Evolutionary conservation across 1,140 invertebrate genomes (phyloP).

Genomic region (Heliconius eleuchia): DNA sequence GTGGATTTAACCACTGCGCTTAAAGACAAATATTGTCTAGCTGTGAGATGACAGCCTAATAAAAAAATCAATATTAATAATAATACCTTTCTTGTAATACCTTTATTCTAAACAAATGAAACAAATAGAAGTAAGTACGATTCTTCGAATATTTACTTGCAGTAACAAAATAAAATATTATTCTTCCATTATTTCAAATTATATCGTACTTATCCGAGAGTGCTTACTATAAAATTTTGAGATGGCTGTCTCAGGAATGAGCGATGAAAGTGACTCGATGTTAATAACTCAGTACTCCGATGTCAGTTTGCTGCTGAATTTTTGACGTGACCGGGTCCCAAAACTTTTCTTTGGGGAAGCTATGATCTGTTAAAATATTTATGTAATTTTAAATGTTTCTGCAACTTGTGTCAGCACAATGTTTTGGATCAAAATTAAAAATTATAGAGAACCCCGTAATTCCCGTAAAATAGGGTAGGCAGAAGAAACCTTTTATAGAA

Average conservation of each 20-base stretch:
- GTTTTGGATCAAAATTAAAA: background rate
- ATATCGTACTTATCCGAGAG: background rate
- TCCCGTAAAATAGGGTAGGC: too few species aligned
- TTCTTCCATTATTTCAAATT: background rate
- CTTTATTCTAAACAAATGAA: too few species aligned
- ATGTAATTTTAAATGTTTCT: conserved; percentile 27
- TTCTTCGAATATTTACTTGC: background rate
- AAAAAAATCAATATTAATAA: too few species aligned
- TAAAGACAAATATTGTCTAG: too few species aligned
- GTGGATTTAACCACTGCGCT: too few species aligned
- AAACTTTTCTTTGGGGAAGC: conserved; percentile 56
- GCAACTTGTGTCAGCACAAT: background rate
- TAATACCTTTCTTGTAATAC: too few species aligned
- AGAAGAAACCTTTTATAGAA: too few species aligned
- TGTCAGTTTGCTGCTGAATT: conserved; percentile 62
- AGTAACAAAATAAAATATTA: background rate
- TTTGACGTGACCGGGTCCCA: conserved; percentile 53
- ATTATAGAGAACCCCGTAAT: background rate
- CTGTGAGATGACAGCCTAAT: too few species aligned
- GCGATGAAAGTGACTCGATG: conserved; percentile 53
- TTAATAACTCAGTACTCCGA: conserved; percentile 57
- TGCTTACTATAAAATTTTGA: background rate
- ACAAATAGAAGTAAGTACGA: too few species aligned
- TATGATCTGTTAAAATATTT: conserved; percentile 33
- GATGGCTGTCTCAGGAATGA: background rate